Evolutionary conservation across 1,140 invertebrate genomes (phyloP).

Genomic region (Aphelenchoides besseyi): DNA sequence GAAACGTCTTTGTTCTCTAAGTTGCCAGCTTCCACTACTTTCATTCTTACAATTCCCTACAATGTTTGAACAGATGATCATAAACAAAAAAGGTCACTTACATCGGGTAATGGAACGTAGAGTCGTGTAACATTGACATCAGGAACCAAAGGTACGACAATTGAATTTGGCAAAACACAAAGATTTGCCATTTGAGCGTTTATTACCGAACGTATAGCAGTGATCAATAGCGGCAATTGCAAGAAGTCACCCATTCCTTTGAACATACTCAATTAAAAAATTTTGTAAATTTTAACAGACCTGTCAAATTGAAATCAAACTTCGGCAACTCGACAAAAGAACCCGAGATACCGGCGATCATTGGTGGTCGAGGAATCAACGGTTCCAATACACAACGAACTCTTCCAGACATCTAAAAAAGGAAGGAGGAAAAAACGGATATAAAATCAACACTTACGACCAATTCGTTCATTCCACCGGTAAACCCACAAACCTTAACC

Average conservation of each 20-base stretch:
- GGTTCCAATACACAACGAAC: slow-evolving; percentile 56
- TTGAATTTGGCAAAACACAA: slow-evolving; percentile 59
- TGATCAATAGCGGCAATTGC: slow-evolving; percentile 57
- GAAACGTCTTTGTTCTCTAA: slow-evolving; percentile 59
- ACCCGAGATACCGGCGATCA: slow-evolving; percentile 58
- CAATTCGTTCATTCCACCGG: slow-evolving; percentile 57
- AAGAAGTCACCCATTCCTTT: slow-evolving; percentile 63
- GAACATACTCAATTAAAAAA: no score
- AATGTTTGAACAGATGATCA: slow-evolving; percentile 34
- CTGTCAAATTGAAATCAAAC: slow-evolving; percentile 50
- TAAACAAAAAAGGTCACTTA: slow-evolving; percentile 27
- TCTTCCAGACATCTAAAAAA: slow-evolving; percentile 58
- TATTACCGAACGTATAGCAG: slow-evolving; percentile 56
- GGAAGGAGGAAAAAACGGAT: neutral
- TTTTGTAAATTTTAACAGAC: no score
- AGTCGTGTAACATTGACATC: slow-evolving; percentile 58
- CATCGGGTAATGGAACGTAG: slow-evolving; percentile 62
- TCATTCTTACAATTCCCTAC: slow-evolving; percentile 59
- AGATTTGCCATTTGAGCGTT: slow-evolving; percentile 56
- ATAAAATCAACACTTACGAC: slow-evolving; percentile 34
- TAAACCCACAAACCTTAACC: slow-evolving; percentile 59
- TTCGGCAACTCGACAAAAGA: slow-evolving; percentile 61
- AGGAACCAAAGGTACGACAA: slow-evolving; percentile 58
- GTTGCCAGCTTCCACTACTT: slow-evolving; percentile 60
- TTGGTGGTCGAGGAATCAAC: slow-evolving; percentile 57